These are phyloP conservation scores for Gymnarchus niloticus DNA, from an alignment of 2,113 vertebrate species.

Conservation along the genomic window DNA sequence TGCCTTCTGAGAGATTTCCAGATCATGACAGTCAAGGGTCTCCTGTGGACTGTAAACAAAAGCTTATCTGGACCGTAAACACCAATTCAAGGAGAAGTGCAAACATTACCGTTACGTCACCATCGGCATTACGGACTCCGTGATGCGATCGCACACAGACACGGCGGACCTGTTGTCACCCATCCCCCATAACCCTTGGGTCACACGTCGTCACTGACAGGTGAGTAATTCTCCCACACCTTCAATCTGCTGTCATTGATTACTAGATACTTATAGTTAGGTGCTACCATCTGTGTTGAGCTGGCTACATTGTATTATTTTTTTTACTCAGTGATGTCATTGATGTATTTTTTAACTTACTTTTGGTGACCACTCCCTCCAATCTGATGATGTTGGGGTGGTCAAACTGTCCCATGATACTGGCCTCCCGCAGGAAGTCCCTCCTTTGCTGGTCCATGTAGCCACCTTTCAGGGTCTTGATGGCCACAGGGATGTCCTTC, in stretches of 20 bases:
- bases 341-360: slow-evolving; percentile 59
- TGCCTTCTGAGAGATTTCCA: not conserved
- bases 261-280: not conserved
- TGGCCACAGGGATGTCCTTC: slow-evolving; percentile 87
- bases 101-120: not conserved
- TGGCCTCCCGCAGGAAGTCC: slow-evolving; percentile 91
- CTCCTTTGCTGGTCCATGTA: slow-evolving; percentile 84
- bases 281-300: not conserved
- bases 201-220: not conserved
- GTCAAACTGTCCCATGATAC: slow-evolving; percentile 95
- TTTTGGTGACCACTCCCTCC: slow-evolving; percentile 93
- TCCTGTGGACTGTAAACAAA: not conserved
- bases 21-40: not conserved
- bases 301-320: not conserved
- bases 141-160: not conserved
- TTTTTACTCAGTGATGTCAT: not conserved
- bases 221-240: not conserved
- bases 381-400: slow-evolving; percentile 91
- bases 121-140: not conserved
- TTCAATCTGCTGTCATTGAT: not conserved
- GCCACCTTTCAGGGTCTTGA: slow-evolving; percentile 93
- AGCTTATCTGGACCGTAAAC: not conserved
- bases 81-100: not conserved
- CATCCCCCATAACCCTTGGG: not conserved
- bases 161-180: not conserved